Evolutionary conservation across 2,888 invertebrate genomes (phyloP), one percentile per base, ranked within the genome.

Genomic region (Rhorus exstirpatorius): DNA sequence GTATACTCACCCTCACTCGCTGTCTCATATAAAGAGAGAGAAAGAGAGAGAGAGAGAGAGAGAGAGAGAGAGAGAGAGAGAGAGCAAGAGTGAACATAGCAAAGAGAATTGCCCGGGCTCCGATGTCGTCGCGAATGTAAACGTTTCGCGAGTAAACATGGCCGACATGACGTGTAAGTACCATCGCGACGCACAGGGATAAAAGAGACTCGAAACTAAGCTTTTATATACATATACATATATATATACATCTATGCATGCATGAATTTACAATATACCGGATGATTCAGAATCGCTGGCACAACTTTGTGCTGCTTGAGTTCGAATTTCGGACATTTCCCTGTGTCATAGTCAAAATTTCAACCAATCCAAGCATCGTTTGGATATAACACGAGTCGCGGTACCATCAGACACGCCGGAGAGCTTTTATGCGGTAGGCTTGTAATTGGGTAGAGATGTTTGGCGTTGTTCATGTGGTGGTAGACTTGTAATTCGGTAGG

Each of bases 71-170:
- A 38, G 41, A 31, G 7, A 60, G 14, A 46, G 38, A 60, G 31
- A 46, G 17, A 31, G 14, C n/a, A 44, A 55, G 70, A 19, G 61
- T 41, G 31, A 35, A 53, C 14, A 55, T 24, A 72, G 79, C 71
- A 31, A 72, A 67, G 81, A 82, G 75, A 82, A 84, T 72, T 79
- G 71, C 61, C 58, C 46, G 10, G 46, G 72, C 71, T 55, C 24
- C 68, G 61, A 81, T 81, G 74, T 81, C 81, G 78, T 78, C 81
- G 61, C 68, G 74, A 78, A 81, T 81, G 81, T 78, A 81, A 81
- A 81, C 72, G 77, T 81, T 81, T 68, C 78, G 26, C 78, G 63
- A 81, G 74, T 78, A 78, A 81, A 81, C 81, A 81, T 78, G 49
- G 78, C 72, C 63, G 81, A 81, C 78, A 74, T 35, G 61, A 72